phyloP scores from a whole-genome alignment of 2,113 vertebrate genomes.

The Suncus etruscus region DNA sequence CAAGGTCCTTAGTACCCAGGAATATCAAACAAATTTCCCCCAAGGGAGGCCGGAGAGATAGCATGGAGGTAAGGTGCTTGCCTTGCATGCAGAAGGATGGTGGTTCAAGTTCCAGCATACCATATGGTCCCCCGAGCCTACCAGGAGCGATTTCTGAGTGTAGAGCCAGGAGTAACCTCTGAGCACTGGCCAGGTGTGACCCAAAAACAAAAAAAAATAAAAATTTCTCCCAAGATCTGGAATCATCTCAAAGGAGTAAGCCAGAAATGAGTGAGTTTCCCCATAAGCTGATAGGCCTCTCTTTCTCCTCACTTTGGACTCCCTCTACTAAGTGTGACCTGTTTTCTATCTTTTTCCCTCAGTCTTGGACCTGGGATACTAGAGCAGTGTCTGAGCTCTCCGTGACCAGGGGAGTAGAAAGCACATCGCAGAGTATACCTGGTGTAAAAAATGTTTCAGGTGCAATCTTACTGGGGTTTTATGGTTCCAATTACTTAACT shows the following conservation, averaged over 20 bases:
- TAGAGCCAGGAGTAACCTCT: no score
- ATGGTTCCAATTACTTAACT: neutral
- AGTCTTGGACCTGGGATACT: neutral
- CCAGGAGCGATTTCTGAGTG: no score
- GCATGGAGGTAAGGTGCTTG: no score
- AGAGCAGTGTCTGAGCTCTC: neutral
- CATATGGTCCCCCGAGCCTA: no score
- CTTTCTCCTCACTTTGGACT: neutral
- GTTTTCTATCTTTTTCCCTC: neutral
- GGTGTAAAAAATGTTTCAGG: neutral
- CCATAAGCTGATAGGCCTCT: neutral
- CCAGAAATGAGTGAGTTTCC: neutral
- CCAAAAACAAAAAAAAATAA: no score
- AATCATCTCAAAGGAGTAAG: neutral
- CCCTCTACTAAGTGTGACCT: neutral
- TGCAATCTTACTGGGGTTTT: neutral
- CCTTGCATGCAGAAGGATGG: no score
- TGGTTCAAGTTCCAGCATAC: no score
- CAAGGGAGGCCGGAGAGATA: no score
- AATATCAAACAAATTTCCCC: rapidly evolving
- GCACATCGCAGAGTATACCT: rapidly evolving
- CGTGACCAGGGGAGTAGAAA: rapidly evolving
- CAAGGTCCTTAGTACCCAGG: neutral
- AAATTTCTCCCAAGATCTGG: neutral
- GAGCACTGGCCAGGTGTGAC: no score